Conservation (phyloP, 2,888 invertebrate genomes). For the Melieria picta region DNA sequence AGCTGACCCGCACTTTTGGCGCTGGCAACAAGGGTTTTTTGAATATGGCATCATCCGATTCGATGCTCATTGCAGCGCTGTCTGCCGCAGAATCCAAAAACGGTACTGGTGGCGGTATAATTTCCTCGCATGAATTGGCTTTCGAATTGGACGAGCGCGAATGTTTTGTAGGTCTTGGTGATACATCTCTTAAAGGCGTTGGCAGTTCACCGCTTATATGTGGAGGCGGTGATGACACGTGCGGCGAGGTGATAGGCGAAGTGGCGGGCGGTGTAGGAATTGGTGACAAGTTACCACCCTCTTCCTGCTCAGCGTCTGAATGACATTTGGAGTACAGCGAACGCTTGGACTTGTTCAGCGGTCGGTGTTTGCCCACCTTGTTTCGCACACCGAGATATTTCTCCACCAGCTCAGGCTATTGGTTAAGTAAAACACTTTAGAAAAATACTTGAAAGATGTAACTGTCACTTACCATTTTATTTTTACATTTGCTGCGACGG, state of each 20-base stretch:
- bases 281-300: too few species aligned
- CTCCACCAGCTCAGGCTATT: constrained; percentile 38
- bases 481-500: neutral
- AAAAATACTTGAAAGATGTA: neutral
- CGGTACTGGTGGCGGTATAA: constrained; percentile 5
- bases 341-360: constrained; percentile 32
- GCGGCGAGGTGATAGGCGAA: too few species aligned
- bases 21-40: constrained; percentile 44
- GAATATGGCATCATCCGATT: constrained; percentile 32
- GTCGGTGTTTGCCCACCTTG: neutral
- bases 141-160: too few species aligned
- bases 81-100: constrained; percentile 16
- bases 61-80: neutral
- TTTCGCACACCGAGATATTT: constrained; percentile 40
- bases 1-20: constrained; percentile 10
- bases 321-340: constrained; percentile 47
- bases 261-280: too few species aligned
- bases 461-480: too few species aligned
- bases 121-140: too few species aligned
- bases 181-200: too few species aligned
- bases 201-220: too few species aligned
- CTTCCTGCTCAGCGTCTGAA: too few species aligned
- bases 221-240: too few species aligned
- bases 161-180: too few species aligned
- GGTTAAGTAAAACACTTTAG: constrained; percentile 7